Conservation (phyloP, 1,140 invertebrate genomes). For the Brachionus sp. region DNA sequence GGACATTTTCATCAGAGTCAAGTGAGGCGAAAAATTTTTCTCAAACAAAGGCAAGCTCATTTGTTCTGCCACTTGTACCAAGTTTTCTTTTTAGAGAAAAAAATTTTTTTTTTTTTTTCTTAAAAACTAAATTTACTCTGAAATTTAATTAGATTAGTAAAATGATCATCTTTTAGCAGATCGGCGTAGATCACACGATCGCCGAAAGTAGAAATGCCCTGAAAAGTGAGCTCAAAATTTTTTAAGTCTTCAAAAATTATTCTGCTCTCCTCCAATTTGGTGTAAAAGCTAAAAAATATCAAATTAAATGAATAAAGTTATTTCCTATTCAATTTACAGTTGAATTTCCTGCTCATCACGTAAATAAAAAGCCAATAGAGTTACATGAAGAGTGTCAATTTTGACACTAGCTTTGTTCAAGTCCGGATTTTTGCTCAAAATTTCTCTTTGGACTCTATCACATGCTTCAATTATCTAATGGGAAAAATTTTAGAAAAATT, state of each 20-base stretch:
- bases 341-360: neutral
- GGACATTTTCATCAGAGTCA: constrained; percentile 34
- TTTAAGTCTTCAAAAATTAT: neutral
- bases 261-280: neutral
- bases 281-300: neutral
- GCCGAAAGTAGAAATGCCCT: constrained; percentile 22
- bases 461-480: neutral
- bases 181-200: constrained; percentile 29
- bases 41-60: neutral
- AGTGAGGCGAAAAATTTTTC: constrained; percentile 4
- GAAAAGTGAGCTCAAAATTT: constrained; percentile 9
- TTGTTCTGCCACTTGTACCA: neutral
- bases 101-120: neutral
- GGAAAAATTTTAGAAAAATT: neutral
- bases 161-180: constrained; percentile 20
- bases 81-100: neutral
- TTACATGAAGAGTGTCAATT: constrained; percentile 24
- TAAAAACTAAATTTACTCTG: neutral
- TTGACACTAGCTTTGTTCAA: neutral
- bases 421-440: neutral
- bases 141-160: neutral
- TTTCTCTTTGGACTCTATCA: neutral
- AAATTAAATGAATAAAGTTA: neutral
- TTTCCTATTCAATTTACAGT: neutral
- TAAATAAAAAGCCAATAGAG: neutral